Base-by-base conservation (phyloP, 1,140 invertebrate genomes). In the Euborellia annulipes region DNA sequence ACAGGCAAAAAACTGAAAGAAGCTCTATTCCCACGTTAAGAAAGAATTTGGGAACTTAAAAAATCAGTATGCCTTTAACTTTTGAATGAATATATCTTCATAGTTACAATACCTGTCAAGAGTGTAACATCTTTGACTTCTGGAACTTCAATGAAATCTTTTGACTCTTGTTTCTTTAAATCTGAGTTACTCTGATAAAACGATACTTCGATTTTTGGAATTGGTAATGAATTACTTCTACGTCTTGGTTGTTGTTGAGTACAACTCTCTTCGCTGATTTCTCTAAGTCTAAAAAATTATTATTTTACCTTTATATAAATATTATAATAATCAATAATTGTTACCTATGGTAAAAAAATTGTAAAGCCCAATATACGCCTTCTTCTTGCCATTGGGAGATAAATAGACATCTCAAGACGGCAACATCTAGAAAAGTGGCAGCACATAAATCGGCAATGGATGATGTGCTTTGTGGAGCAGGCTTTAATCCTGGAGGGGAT, bases 321-420 rank as follows among this genome's bases (percentile, higher is more conserved):
- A n/a, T n/a, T n/a, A n/a, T n/a, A n/a, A n/a, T n/a, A n/a, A n/a
- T n/a, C n/a, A n/a, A n/a, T n/a, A n/a, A n/a, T n/a, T n/a, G n/a
- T 55, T 62, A 86, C 86, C 88, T 76, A 56, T 89, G 85, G 52
- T 86, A 85, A 36, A 93, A 66, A 65, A 82, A 98, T 60, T 91
- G 83, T n/a, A 98, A 63, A 20, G 88, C 90, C 78, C 78, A 82
- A 57, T 68, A 69, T 27, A 79, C 67, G 4, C 78, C 79, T 64
- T 98, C 93, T 62, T 97, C 93, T 55, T 87, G 79, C 96, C 96
- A 99, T 58, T 95, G 89, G 0, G 85, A 76, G 47, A 94, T 85
- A 62, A 98, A 95, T n/a, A 99, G 71, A 64, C 93, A 98, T 42
- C 93, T 73, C 18, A 98, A 60, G 3, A 96, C 90, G 11, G 91